Base-by-base conservation (phyloP, 2,113 vertebrate species). In the Chrysemys picta region DNA sequence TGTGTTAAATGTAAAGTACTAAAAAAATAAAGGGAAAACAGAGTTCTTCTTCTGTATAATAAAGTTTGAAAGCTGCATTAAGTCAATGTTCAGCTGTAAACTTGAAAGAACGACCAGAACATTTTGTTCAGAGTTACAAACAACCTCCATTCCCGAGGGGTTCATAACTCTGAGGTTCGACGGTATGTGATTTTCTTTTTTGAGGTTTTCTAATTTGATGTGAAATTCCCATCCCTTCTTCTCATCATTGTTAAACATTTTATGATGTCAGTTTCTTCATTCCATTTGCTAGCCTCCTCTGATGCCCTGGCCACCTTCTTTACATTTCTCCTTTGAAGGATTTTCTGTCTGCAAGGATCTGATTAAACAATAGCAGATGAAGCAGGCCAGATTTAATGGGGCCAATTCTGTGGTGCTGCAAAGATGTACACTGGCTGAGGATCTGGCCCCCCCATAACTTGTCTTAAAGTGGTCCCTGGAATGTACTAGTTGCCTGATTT, bases 231-330 rank as follows among this genome's bases (percentile, higher is more conserved):
- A 69, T 4, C 47, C 47, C 76, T 90, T 88, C 84, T 65, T 86
- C 59, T 27, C 87, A 87, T 93, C 94, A 97, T 95, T 91, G 95
- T 87, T 42, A 91, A 93, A 42, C 25, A 42, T 95, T 96, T 94
- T 94, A 93, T 89, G 93, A 93, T 95, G 94, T 85, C 24, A 21
- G 10, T 72, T 96, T 85, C 94, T 93, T 94, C 95, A 81, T 38
- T 88, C 94, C 75, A 14, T 87, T 92, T 27, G 8, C 89, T 84
- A 93, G 27, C 62, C 81, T 95, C 92, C 69, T 80, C 93, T 88
- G 89, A 89, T 97, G 89, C 92, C 89, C 93, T 72, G n/a, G 72
- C 92, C 93, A 97, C 65, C 62, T 35, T 22, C 35, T 21, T 96
- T 93, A 97, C 85, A 35, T 83, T 62, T 62, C 81, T 97, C 62